phyloP scores from a whole-genome alignment of 1,140 invertebrate species.

The Bacillus rossius region DNA sequence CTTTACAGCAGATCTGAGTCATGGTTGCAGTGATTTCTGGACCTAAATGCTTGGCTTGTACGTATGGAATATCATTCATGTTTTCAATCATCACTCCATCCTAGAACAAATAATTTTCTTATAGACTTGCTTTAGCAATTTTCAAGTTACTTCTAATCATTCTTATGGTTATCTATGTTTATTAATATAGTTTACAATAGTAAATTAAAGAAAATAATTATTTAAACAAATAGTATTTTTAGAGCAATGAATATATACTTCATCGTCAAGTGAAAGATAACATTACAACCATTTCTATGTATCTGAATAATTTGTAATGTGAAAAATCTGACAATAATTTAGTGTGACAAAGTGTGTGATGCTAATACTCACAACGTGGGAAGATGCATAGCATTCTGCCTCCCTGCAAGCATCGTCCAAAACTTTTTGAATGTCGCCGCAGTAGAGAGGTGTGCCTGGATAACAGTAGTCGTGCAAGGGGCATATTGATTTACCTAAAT shows the following conservation, averaged over 20 bases:
- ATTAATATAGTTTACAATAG: too few relatives aligned
- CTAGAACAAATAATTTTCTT: constrained; percentile 46
- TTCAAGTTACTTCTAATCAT: too few relatives aligned
- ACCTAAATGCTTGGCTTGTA: constrained; percentile 49
- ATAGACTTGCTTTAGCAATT: too few relatives aligned
- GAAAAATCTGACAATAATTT: background rate
- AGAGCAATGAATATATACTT: background rate
- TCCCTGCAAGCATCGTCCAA: background rate
- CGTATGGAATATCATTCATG: constrained; percentile 82
- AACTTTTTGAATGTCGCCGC: background rate
- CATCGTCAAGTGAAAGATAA: too few relatives aligned
- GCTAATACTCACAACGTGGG: background rate
- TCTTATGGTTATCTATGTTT: too few relatives aligned
- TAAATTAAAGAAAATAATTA: background rate
- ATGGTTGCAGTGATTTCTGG: constrained; percentile 67
- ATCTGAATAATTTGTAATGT: background rate
- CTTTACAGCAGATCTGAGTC: constrained; percentile 53
- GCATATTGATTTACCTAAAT: too few relatives aligned
- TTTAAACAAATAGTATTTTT: background rate
- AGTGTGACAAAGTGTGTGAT: background rate
- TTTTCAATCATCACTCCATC: constrained; percentile 78
- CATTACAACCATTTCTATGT: background rate
- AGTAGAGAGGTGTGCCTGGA: background rate
- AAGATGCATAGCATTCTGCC: background rate
- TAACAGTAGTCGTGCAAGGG: too few relatives aligned